Evolutionary conservation across 1,140 invertebrate genomes (phyloP).

Genomic region (Cheumatopsyche charites): DNA sequence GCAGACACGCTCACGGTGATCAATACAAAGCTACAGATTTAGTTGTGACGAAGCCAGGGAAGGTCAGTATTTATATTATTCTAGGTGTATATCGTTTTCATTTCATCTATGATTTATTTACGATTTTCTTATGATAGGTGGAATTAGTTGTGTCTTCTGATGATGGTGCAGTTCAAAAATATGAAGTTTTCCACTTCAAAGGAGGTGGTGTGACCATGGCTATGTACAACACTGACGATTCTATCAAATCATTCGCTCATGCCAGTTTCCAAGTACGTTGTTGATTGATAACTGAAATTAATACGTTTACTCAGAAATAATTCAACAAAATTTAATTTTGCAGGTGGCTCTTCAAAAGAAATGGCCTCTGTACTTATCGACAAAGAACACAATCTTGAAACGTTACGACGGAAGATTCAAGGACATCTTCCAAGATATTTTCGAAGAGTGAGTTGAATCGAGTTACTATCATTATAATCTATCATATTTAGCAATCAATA

Average conservation of each 20-base stretch:
- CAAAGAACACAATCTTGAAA: constrained; percentile 93
- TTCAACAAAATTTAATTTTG: constrained; percentile 51
- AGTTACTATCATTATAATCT: too few species aligned
- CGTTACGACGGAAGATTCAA: constrained; percentile 91
- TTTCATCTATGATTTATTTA: background rate
- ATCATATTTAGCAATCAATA: background rate
- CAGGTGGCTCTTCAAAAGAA: constrained; percentile 78
- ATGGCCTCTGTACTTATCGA: constrained; percentile 85
- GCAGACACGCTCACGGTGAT: constrained; percentile 88
- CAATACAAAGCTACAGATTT: constrained; percentile 90
- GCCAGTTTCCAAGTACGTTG: constrained; percentile 74
- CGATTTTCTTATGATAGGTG: constrained; percentile 56
- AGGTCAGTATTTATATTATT: constrained; percentile 56
- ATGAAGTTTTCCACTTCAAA: constrained; percentile 76
- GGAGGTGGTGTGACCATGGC: constrained; percentile 77
- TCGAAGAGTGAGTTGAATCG: constrained; percentile 75
- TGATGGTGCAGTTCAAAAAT: constrained; percentile 63
- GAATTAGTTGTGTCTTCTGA: constrained; percentile 71
- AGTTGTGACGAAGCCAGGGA: constrained; percentile 74
- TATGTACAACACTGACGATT: constrained; percentile 92
- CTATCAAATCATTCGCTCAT: constrained; percentile 82
- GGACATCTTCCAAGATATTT: constrained; percentile 92
- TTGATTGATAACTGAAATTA: constrained; percentile 11
- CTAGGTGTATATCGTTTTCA: constrained; percentile 19
- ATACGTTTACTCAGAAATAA: too few species aligned